Conservation (phyloP, 1,140 invertebrate genomes). For the Cotesia chilonis region DNA sequence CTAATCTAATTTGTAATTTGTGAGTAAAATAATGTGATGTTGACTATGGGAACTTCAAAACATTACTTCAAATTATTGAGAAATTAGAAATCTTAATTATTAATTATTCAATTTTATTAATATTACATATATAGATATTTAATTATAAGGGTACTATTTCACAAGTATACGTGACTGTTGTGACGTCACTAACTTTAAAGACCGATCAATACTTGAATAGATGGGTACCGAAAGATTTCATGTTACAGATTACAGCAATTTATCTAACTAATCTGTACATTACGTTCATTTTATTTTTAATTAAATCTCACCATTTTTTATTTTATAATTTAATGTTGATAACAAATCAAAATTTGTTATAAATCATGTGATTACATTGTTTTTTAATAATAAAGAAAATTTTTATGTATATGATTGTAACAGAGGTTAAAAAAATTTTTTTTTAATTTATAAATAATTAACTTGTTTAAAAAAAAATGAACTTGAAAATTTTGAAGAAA, state of each 20-base stretch:
- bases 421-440: too few species aligned
- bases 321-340: too few species aligned
- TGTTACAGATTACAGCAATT: not conserved
- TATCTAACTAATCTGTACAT: not conserved
- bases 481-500: too few species aligned
- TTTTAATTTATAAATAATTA: too few species aligned
- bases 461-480: too few species aligned
- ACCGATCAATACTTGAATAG: slow-evolving; percentile 58
- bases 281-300: not conserved
- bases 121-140: not conserved
- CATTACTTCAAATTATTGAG: not conserved
- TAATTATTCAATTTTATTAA: not conserved
- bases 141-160: not conserved
- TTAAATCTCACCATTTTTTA: too few species aligned
- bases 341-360: too few species aligned
- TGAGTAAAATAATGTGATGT: not conserved
- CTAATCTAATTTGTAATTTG: not conserved
- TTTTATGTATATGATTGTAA: too few species aligned
- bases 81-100: not conserved
- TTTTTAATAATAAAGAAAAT: too few species aligned
- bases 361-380: too few species aligned
- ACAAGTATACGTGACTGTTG: slow-evolving; percentile 23
- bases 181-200: slow-evolving; percentile 59
- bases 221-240: slow-evolving; percentile 47
- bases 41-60: not conserved